phyloP scores from a whole-genome alignment of 1,140 invertebrate genomes.

The Anagrus nilaparvatae region DNA sequence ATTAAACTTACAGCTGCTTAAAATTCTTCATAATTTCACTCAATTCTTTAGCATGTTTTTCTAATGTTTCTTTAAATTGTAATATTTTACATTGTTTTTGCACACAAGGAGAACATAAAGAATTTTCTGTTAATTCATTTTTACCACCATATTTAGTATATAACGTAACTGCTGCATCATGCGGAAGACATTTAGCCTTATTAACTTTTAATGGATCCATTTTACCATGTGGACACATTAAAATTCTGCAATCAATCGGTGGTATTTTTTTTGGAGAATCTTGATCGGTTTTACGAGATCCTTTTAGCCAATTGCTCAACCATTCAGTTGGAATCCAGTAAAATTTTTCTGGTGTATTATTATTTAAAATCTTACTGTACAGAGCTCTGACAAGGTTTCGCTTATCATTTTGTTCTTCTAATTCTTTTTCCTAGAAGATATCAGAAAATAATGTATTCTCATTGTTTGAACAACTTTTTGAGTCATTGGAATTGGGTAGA shows the following conservation, averaged over 20 bases:
- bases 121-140: slow-evolving; percentile 37
- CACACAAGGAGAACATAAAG: slow-evolving; percentile 44
- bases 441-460: neutral
- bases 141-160: slow-evolving; percentile 41
- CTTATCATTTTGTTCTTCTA: slow-evolving; percentile 40
- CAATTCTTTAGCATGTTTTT: slow-evolving; percentile 35
- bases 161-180: slow-evolving; percentile 35
- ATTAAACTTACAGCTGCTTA: slow-evolving; percentile 30
- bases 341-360: slow-evolving; percentile 24
- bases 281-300: slow-evolving; percentile 1
- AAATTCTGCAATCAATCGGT: slow-evolving; percentile 40
- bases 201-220: slow-evolving; percentile 37
- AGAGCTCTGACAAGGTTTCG: slow-evolving; percentile 34
- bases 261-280: slow-evolving; percentile 17
- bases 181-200: slow-evolving; percentile 35
- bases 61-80: slow-evolving; percentile 32
- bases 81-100: slow-evolving; percentile 38
- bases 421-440: slow-evolving; percentile 38
- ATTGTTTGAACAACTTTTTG: neutral
- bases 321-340: slow-evolving; percentile 46
- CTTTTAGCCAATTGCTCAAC: slow-evolving; percentile 38
- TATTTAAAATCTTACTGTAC: slow-evolving; percentile 28
- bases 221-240: slow-evolving; percentile 43
- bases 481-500: neutral
- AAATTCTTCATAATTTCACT: slow-evolving; percentile 28